Evolutionary conservation across 2,888 invertebrate genomes (phyloP).

Genomic region (Sarcophaga subvicina): DNA sequence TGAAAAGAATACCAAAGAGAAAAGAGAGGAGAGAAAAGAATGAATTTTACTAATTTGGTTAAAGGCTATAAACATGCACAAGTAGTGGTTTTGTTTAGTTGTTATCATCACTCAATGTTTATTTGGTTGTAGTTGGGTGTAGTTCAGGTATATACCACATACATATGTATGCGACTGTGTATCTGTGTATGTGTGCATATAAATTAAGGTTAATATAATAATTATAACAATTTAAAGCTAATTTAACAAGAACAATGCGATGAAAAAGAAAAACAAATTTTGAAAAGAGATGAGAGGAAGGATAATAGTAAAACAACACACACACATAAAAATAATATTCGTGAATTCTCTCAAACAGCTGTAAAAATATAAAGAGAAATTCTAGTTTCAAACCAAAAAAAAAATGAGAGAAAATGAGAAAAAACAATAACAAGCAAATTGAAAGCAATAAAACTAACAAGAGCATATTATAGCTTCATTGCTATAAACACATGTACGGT

Average conservation of each 20-base stretch:
- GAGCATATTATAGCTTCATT: too few species aligned
- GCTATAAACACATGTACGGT: too few species aligned
- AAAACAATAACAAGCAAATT: too few species aligned
- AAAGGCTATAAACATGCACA: constrained; percentile 41
- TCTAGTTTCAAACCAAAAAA: too few species aligned
- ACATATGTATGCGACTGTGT: not conserved
- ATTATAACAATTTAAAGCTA: constrained; percentile 49
- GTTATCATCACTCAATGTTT: constrained; percentile 8
- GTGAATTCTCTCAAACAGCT: constrained; percentile 18
- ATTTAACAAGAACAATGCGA: constrained; percentile 23
- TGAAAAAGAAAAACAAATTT: constrained; percentile 2
- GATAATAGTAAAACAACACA: not conserved
- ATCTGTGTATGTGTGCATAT: not conserved
- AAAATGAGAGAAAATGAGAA: too few species aligned
- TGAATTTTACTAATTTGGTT: constrained; percentile 6
- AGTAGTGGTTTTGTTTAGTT: constrained; percentile 45
- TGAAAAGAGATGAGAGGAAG: constrained; percentile 21
- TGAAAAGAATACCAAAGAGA: not conserved
- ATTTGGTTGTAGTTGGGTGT: constrained; percentile 11
- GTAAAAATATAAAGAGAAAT: not conserved
- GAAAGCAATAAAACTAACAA: too few species aligned
- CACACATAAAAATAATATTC: constrained; percentile 9
- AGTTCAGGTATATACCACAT: not conserved
- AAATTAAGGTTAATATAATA: constrained; percentile 42
- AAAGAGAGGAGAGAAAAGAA: constrained; percentile 11